These are phyloP conservation scores for Trisateles emortualis DNA, from an alignment of 2,888 invertebrate genomes.

Conservation along the genomic window DNA sequence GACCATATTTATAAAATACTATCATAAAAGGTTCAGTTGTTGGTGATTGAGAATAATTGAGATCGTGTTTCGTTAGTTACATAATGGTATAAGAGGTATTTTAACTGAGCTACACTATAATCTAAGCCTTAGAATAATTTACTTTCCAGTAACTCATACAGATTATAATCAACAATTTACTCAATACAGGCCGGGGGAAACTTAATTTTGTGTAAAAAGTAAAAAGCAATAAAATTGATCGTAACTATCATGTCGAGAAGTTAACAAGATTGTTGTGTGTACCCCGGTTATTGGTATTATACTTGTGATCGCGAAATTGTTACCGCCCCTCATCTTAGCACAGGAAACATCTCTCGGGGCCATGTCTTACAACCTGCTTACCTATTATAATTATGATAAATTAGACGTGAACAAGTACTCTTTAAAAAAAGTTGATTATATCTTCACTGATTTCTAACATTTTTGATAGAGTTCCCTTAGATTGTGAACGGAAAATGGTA, in stretches of 20 bases:
- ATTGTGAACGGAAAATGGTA: no score
- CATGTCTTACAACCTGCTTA: conserved; percentile 35
- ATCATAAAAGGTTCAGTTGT: conserved; percentile 19
- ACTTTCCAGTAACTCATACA: conserved; percentile 56
- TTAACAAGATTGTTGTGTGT: conserved; percentile 71
- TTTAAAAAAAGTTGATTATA: not conserved
- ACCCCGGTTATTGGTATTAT: conserved; percentile 59
- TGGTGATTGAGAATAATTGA: conserved; percentile 28
- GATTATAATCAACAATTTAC: conserved; percentile 72
- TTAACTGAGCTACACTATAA: conserved; percentile 42
- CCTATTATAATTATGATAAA: conserved; percentile 42
- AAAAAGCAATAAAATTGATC: conserved; percentile 72
- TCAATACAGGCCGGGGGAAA: conserved; percentile 57
- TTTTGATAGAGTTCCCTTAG: no score
- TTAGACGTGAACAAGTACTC: conserved; percentile 6
- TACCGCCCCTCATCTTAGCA: conserved; percentile 35
- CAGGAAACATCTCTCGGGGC: conserved; percentile 30
- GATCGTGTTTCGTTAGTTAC: conserved; percentile 32
- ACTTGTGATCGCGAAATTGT: conserved; percentile 55
- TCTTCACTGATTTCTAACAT: no score
- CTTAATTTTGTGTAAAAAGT: conserved; percentile 63
- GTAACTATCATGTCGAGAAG: conserved; percentile 73
- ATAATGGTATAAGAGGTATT: conserved; percentile 33
- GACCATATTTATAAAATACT: conserved; percentile 2
- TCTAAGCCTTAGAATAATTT: conserved; percentile 58